Conservation (phyloP, 2,113 vertebrate genomes). For the Daphoenositta chrysoptera region DNA sequence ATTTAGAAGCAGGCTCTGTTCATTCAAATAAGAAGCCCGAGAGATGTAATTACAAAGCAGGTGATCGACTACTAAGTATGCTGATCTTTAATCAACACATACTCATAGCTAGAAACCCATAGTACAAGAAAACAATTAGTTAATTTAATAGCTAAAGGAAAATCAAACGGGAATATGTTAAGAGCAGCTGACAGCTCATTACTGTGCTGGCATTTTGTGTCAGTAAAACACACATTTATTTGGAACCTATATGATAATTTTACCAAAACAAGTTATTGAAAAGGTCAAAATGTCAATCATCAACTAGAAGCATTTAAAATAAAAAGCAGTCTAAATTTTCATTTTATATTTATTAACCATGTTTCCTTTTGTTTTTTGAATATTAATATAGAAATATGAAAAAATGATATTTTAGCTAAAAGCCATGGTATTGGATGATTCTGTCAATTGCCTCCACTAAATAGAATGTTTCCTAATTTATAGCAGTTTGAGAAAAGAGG, state of each 20-base stretch:
- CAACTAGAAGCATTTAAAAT: neutral
- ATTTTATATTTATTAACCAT: neutral
- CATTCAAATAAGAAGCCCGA: neutral
- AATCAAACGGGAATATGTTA: neutral
- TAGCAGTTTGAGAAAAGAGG: neutral
- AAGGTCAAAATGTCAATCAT: neutral
- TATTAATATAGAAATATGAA: neutral
- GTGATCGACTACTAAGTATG: neutral
- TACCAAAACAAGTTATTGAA: neutral
- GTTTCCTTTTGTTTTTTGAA: neutral
- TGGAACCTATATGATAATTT: neutral
- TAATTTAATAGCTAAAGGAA: slow-evolving; percentile 44
- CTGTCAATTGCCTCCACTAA: neutral
- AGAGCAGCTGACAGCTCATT: neutral
- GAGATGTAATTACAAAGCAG: slow-evolving; percentile 41
- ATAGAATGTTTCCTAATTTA: neutral
- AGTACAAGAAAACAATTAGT: slow-evolving; percentile 32
- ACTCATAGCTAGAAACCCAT: slow-evolving; percentile 22
- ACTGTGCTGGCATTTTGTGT: neutral
- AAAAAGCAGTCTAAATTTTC: neutral
- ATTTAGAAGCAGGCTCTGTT: slow-evolving; percentile 4
- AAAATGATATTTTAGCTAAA: neutral
- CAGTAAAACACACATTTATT: neutral
- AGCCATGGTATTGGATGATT: neutral
- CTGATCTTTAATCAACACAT: slow-evolving; percentile 60